Conservation (phyloP, 2,113 vertebrate species). For the Aptenodytes forsteri region DNA sequence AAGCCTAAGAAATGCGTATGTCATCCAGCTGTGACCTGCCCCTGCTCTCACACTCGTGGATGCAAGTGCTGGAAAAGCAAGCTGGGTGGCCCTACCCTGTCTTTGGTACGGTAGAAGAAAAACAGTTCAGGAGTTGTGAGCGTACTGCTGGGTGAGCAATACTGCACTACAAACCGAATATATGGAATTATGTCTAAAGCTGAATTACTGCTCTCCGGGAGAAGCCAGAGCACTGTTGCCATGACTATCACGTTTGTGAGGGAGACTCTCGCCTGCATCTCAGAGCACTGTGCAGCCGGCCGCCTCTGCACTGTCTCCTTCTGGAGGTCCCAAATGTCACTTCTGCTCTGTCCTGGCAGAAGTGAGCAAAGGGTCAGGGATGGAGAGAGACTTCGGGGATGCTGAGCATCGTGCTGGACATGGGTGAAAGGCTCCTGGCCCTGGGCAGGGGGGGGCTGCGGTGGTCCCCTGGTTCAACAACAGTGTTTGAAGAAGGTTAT, state of each 20-base stretch:
- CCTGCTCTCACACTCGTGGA: not conserved
- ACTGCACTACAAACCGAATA: not conserved
- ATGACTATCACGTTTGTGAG: not conserved
- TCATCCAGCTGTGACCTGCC: not conserved
- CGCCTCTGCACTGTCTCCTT: not conserved
- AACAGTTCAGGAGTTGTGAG: not conserved
- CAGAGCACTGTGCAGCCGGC: not conserved
- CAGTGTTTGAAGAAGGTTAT: not conserved
- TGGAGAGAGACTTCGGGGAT: accelerated
- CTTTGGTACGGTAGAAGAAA: not conserved
- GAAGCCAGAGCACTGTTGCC: not conserved
- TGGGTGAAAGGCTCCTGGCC: not conserved
- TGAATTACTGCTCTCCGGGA: not conserved
- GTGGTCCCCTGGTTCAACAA: not conserved
- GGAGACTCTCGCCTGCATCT: not conserved
- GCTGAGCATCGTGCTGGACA: not conserved
- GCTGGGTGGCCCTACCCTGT: not conserved
- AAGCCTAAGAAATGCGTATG: not conserved
- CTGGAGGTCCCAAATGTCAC: not conserved
- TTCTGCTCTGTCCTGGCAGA: not conserved
- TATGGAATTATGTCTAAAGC: not conserved
- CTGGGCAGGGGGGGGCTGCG: accelerated
- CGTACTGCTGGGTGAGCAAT: not conserved
- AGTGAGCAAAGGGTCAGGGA: not conserved
- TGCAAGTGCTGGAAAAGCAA: not conserved